Base-by-base conservation (phyloP, 2,888 invertebrate genomes). In the Coecobrya sp. region DNA sequence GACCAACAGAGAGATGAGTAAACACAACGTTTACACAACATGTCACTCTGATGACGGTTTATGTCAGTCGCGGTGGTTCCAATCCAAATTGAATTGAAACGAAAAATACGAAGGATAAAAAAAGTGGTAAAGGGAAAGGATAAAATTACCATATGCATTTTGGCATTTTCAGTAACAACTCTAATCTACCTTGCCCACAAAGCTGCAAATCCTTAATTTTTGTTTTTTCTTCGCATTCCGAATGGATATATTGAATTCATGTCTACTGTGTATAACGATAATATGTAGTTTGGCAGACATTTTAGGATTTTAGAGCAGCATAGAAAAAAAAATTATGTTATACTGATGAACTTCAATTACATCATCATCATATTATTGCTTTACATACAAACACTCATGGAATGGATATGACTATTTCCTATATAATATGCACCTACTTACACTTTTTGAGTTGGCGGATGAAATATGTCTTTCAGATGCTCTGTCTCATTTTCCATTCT, bases 371-470 rank as follows among this genome's bases (percentile, higher is more conserved):
- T 42, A 49, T 79, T 13, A 16, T 79, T 52, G 25, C 19, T 7
- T 59, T 25, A 27, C 68, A 36, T 36, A 36, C 2, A 2, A 4
- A 36, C 36, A 36, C 7, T 36, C 36, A 36, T 36, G 42, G 65
- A 84, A n/a, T n/a, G n/a, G n/a, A n/a, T n/a, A n/a, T n/a, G 62
- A 36, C 84, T 42, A 59, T 22, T 30, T 4, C 42, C 13, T 49
- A 7, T 19, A 62, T 25, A 25, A 4, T 62, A 49, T 16, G 65
- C 19, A 45, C 62, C 84, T 45, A 70, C 16, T 76, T 81, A 81
- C 79, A 86, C 62, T 92, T 79, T 89, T 81, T 59, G 92, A 92
- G 92, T 92, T 92, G 92, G 92, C 92, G 89, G 86, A 92, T 92
- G 89, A 92, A 86, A 65, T 84, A 89, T 89, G 81, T 8, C 42